A percentile compares a stretch with the other conserved stretches of the same genome.
Evolutionary conservation across 1,140 invertebrate species (phyloP).

Genomic region (Euura lappo): DNA sequence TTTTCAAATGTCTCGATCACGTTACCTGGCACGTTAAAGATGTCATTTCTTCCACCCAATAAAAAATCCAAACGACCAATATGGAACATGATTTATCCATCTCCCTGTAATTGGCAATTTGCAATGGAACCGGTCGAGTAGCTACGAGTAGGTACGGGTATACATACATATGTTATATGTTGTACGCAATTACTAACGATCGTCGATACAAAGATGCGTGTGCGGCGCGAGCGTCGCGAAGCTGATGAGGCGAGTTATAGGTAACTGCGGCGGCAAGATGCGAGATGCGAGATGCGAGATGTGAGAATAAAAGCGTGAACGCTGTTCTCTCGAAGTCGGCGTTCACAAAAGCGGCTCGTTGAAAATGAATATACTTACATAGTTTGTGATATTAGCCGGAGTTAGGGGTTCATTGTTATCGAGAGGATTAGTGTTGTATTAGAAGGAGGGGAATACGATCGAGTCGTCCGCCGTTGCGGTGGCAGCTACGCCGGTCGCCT

Average conservation of each 20-base stretch:
- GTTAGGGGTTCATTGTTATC: conserved; percentile 4
- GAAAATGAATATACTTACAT: background rate
- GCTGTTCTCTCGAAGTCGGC: background rate
- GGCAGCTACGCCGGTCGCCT: background rate
- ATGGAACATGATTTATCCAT: background rate
- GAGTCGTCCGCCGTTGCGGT: conserved; percentile 39
- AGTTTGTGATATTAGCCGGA: background rate
- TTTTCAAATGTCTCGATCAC: background rate
- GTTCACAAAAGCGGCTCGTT: background rate
- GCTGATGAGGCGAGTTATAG: background rate
- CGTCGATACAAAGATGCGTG: no score
- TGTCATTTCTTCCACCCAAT: no score
- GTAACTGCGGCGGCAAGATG: background rate
- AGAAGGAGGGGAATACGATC: conserved; percentile 46
- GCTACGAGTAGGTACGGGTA: background rate
- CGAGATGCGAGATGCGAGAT: background rate
- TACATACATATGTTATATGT: background rate
- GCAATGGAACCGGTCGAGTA: background rate
- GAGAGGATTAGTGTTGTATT: conserved; percentile 23
- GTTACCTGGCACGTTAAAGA: no score
- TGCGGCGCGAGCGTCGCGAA: background rate
- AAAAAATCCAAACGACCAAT: no score
- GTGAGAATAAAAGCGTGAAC: background rate
- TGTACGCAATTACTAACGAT: no score
- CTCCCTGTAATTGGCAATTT: background rate